Conservation (phyloP, 2,113 vertebrate genomes). For the Etia nguti region DNA sequence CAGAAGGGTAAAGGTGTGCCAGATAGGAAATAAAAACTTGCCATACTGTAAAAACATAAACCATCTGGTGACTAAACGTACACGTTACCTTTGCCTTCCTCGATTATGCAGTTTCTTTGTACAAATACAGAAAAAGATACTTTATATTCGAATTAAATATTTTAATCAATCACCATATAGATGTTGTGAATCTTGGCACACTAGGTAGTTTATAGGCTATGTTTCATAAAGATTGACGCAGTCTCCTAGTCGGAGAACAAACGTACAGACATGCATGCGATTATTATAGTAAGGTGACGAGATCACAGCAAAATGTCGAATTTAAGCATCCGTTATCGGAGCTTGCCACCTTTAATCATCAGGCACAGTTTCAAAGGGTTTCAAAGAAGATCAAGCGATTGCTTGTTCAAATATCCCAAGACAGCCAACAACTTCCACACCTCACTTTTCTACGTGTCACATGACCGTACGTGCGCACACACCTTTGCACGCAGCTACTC, state of each 20-base stretch:
- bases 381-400: not conserved
- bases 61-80: accelerated
- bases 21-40: not conserved
- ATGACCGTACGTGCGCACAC: not conserved
- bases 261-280: not conserved
- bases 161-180: not conserved
- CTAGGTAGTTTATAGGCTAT: not conserved
- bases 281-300: not conserved
- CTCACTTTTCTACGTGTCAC: not conserved
- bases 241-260: not conserved
- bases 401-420: not conserved
- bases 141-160: not conserved
- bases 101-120: not conserved
- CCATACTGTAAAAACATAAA: not conserved
- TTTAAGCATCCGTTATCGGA: not conserved
- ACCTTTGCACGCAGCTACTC: not conserved
- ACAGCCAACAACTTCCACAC: not conserved
- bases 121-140: not conserved
- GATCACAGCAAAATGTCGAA: not conserved
- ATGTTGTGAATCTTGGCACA: not conserved
- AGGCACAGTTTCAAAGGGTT: not conserved
- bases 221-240: not conserved
- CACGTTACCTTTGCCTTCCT: not conserved
- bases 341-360: not conserved
- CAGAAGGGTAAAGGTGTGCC: not conserved